Conservation (phyloP, 2,113 vertebrate genomes). For the Silurus meridionalis region DNA sequence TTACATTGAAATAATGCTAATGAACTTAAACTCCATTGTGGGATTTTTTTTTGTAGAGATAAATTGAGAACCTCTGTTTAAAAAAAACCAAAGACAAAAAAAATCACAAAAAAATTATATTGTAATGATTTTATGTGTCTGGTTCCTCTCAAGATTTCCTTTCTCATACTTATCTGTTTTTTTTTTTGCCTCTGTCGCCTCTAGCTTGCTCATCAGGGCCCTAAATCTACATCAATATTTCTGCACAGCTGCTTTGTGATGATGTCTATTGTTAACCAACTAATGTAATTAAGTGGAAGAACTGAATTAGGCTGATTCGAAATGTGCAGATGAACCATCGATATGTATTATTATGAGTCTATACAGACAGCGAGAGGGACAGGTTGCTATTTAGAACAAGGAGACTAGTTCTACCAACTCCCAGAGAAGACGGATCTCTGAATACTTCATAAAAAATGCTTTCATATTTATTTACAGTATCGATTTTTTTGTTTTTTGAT, state of each 20-base stretch:
- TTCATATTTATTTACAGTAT: slow-evolving; percentile 52
- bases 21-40: background rate
- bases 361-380: slow-evolving; percentile 28
- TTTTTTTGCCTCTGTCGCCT: background rate
- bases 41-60: background rate
- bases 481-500: slow-evolving; percentile 35
- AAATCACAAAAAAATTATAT: background rate
- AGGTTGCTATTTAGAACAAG: slow-evolving; percentile 28
- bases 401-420: slow-evolving; percentile 26
- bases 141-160: background rate
- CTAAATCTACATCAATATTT: background rate
- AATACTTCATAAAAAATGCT: slow-evolving; percentile 55
- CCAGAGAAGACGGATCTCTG: slow-evolving; percentile 32
- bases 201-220: background rate
- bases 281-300: background rate
- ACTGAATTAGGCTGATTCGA: background rate
- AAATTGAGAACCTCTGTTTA: background rate
- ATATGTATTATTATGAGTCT: slow-evolving; percentile 35
- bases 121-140: background rate
- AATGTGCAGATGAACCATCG: background rate
- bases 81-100: background rate
- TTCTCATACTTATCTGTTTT: background rate
- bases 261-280: background rate
- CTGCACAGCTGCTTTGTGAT: background rate
- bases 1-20: background rate